Base-by-base conservation (phyloP, 1,140 invertebrate species). In the Dreissena polymorpha region DNA sequence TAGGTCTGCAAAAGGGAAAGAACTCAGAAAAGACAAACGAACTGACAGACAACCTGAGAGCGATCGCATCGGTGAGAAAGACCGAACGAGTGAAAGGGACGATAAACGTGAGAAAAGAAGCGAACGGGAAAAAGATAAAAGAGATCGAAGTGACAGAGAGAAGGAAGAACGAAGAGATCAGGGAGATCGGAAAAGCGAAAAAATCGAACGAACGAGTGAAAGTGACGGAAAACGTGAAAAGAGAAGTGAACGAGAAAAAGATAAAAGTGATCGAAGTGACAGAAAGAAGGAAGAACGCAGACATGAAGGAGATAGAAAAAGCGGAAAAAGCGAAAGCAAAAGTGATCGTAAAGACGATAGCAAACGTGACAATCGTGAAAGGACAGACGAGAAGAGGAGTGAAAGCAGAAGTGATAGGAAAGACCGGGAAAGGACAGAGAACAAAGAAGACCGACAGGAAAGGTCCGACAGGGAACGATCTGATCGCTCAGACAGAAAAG, bases 251-350 rank as follows among this genome's bases (percentile, higher is more conserved):
- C 50, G 49, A 21, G 74, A 51, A 67, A 65, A 60, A 39, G 39
- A 14, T 68, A 49, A 53, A 14, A 65, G 67, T 67, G 49, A 55
- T 18, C 23, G 57, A 65, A 69, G 55, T 39, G 57, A 23, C 27
- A 53, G 69, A n/a, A 78, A 57, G 55, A 77, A 53, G 27, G 63
- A 67, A 27, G 55, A 23, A 23, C 25, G 63, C 57, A 12, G 29
- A 64, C 5, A 76, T n/a, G 21, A 12, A 39, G 5, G 67, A 49
- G 65, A n/a, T 21, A 23, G 55, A 75, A 5, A 63, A 78, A n/a
- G 65, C 49, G 57, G 27, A 53, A 25, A 69, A 68, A 29, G 39
- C 39, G 39, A 67, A 13, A 21, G 18, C 10, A 29, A 23, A 13
- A 18, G 21, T 27, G 12, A 29, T 27, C 14, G 14, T n/a, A 29